Percentiles rank a stretch among this genome's conserved stretches.
Evolutionary conservation across 1,140 invertebrate genomes (phyloP).

Genomic region (Lepidurus apus): DNA sequence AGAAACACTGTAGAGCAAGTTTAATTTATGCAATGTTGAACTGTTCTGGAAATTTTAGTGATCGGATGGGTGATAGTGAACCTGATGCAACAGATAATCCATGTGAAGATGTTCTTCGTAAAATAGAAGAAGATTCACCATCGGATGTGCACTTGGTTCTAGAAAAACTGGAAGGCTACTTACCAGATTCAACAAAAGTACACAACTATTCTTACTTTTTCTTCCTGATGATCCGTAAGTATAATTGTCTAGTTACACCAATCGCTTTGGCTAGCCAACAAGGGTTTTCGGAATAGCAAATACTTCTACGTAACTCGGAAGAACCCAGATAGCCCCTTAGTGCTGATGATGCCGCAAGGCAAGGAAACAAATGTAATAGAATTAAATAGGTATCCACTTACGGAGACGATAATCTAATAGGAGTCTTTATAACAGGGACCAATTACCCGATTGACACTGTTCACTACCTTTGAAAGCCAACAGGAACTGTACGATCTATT

Average conservation of each 20-base stretch:
- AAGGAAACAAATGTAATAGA: not conserved
- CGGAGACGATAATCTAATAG: not conserved
- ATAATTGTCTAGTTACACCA: not conserved
- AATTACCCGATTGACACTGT: not conserved
- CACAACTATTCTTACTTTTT: not conserved
- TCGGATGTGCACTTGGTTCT: not conserved
- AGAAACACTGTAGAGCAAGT: no score
- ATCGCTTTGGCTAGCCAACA: not conserved
- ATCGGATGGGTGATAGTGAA: no score
- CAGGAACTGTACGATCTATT: not conserved
- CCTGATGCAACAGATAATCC: no score
- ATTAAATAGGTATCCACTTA: not conserved
- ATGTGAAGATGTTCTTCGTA: not conserved
- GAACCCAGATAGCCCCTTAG: not conserved
- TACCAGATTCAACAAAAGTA: constrained; percentile 6
- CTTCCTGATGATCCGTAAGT: not conserved
- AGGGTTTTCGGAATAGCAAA: not conserved
- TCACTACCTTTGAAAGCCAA: not conserved
- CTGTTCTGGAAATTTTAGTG: no score
- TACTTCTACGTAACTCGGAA: not conserved
- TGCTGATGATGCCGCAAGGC: not conserved
- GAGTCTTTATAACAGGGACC: not conserved
- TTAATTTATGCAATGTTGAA: no score
- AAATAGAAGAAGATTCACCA: not conserved
- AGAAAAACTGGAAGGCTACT: not conserved